Conservation (phyloP, 2,113 vertebrate species). For the Nycticryphes semicollaris region DNA sequence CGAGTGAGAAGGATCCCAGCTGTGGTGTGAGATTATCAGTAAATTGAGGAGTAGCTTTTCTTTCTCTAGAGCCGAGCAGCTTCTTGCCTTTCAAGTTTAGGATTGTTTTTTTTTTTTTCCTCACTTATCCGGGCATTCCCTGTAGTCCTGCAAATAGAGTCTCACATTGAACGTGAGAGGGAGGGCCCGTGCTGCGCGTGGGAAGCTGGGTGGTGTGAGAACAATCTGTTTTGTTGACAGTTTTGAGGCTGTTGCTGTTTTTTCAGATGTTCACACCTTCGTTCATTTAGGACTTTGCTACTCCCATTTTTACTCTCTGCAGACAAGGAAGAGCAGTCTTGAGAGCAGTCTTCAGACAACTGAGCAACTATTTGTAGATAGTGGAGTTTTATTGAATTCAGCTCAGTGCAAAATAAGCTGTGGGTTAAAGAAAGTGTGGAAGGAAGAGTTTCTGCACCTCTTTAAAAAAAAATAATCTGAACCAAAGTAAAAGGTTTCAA, state of each 20-base stretch:
- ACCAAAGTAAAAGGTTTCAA: not conserved
- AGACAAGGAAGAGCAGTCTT: not conserved
- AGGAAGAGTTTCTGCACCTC: not conserved
- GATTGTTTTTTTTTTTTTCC: not conserved
- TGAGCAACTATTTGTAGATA: not conserved
- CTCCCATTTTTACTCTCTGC: not conserved
- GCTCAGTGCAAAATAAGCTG: not conserved
- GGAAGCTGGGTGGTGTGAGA: not conserved
- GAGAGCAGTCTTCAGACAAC: not conserved
- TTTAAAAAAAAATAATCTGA: not conserved
- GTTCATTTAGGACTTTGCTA: not conserved
- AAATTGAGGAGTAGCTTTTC: not conserved
- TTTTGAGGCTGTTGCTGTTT: not conserved
- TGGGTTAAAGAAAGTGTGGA: not conserved
- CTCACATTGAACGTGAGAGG: not conserved
- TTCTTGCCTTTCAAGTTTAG: not conserved
- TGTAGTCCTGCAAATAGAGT: slow-evolving; percentile 29
- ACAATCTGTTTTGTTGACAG: slow-evolving; percentile 18
- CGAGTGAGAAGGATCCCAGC: not conserved
- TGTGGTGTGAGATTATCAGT: not conserved
- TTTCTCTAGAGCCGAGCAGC: not conserved
- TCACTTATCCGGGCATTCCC: not conserved
- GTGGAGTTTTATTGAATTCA: not conserved
- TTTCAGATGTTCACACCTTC: not conserved
- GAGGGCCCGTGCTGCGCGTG: fast-evolving